Base-by-base conservation (phyloP, 2,888 invertebrate species). In the Aspidiotus destructor region DNA sequence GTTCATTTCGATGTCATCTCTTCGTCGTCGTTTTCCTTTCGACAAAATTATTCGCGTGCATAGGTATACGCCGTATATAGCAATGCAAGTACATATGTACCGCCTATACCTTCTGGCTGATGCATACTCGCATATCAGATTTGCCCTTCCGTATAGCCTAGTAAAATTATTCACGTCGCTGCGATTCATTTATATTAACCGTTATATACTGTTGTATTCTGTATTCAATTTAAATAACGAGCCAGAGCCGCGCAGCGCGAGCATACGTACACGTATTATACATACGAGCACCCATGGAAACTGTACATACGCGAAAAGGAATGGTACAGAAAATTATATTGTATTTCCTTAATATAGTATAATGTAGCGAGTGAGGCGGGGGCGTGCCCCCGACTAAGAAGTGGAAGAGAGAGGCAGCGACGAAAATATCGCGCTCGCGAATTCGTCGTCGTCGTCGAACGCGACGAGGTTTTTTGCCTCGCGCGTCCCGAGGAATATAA, bases 1-100 rank as follows among this genome's bases (percentile, higher is more conserved):
- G 58, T 58, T 58, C 40, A 58, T 58, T 58, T 58, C 58, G 10
- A 58, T 40, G 48, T 48, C 48, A n/a, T 28, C 28, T 28, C 28
- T 28, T 48, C 48, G 48, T 48, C 48, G n/a, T n/a, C 48, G 48
- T n/a, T n/a, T 13, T n/a, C 48, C 48, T 6, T n/a, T 28, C 28
- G 28, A 28, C 48, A n/a, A 48, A 48, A 48, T 48, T 48, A 48
- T 48, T 48, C 48, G 48, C 48, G n/a, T 6, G 10, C n/a, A 48
- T n/a, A n/a, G 48, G 48, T 48, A 13, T 13, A 48, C 48, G 48
- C 48, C 11, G 48, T n/a, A n/a, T n/a, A n/a, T n/a, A 48, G 48
- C 48, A 48, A 6, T n/a, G 28, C 28, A 11, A n/a, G n/a, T 11
- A 48, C 11, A 48, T 48, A 48, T n/a, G 10, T 48, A n/a, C 48